Evolutionary conservation across 1,140 invertebrate species (phyloP), one percentile per base, ranked within the genome.

Genomic region (Neuroterus valhalla): DNA sequence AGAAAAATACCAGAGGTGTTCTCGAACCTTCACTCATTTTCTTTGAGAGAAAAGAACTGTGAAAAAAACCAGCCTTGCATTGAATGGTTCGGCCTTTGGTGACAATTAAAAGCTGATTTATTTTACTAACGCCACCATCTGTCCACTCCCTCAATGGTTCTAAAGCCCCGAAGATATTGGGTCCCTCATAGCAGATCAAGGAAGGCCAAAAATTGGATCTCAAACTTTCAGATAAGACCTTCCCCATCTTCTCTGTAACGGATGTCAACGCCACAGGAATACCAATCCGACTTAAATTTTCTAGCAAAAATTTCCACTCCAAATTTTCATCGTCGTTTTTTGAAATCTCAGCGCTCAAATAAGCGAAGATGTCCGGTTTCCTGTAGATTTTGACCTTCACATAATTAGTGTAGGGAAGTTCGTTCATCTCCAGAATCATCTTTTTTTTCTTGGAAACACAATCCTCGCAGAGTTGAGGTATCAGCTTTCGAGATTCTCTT

Each of bases 121-220:
- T 38, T 26, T 26, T 62, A 3, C 55, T 26, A 23, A 62, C n/a
- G 26, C 55, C 55, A 4, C 23, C 14, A n/a, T 62, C 23, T 3
- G 23, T n/a, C 55, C 55, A 62, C 8, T 62, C 55, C 14, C 55
- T 23, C 8, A 62, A n/a, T 1, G 55, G 55, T 62, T 62, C 55
- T n/a, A 62, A 62, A n/a, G 55, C 55, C 2, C 55, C 14, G 4
- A 62, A 62, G 6, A n/a, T 4, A 31, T 62, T 62, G 3, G 31
- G 12, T 31, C 23, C 55, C 12, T 62, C 26, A 14, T 62, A 38
- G 12, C 2, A 26, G 2, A 55, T n/a, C 4, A n/a, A 31, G n/a
- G 26, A n/a, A 14, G 26, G 14, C 26, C 23, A 62, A 11, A 62
- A 62, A 5, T 23, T 31, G 4, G 15, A 31, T 62, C n/a, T 62